These are phyloP conservation scores for Cynoglossus semilaevis DNA, from an alignment of 2,113 vertebrate species.

Conservation along the genomic window DNA sequence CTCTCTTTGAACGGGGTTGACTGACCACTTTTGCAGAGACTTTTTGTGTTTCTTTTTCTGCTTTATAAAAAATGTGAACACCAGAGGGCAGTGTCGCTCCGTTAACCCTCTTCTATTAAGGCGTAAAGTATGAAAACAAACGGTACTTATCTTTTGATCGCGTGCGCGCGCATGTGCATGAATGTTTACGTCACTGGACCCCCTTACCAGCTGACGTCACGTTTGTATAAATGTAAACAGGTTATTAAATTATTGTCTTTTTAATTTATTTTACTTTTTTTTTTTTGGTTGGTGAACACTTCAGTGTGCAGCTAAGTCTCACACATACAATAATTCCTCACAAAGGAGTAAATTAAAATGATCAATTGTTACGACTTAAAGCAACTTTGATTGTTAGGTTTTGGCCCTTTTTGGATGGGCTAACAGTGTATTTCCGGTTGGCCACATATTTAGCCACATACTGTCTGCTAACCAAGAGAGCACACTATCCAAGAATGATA, in stretches of 20 bases:
- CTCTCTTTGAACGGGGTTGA: constrained; percentile 35
- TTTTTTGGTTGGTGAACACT: neutral
- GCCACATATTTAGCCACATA: constrained; percentile 1
- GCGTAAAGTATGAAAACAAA: constrained; percentile 23
- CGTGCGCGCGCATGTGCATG: constrained; percentile 6
- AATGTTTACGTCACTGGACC: constrained; percentile 14
- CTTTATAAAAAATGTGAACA: constrained; percentile 45
- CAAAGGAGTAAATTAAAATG: constrained; percentile 7
- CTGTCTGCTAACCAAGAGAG: neutral
- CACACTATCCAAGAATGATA: too few species aligned
- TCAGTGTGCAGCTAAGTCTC: neutral
- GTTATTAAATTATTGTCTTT: constrained; percentile 75
- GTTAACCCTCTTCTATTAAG: constrained; percentile 9
- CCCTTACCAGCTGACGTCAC: constrained; percentile 33
- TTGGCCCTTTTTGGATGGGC: constrained; percentile 9
- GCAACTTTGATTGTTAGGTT: constrained; percentile 22
- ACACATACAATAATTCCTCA: neutral
- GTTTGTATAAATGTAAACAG: constrained; percentile 70
- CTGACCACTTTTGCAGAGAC: constrained; percentile 4
- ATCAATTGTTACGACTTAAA: constrained; percentile 43
- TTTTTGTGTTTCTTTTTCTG: constrained; percentile 14
- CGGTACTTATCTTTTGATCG: constrained; percentile 64
- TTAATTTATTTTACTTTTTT: constrained; percentile 50
- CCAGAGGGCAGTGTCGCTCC: constrained; percentile 55
- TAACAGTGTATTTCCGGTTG: constrained; percentile 28